Conservation (phyloP, 2,888 invertebrate species). For the Microctonus aethiopoides region DNA sequence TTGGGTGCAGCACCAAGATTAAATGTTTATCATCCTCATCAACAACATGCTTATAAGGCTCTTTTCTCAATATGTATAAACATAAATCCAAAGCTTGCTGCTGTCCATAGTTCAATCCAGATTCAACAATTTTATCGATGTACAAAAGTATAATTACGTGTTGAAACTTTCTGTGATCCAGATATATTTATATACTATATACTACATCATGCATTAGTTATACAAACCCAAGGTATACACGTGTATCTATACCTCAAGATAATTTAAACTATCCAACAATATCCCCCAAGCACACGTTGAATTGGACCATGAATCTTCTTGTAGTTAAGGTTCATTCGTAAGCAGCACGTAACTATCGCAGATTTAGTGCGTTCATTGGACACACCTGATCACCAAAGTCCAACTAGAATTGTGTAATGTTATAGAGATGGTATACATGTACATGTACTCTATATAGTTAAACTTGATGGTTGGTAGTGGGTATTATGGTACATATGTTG, state of each 20-base stretch:
- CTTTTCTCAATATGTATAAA: slow-evolving; percentile 7
- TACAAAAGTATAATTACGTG: slow-evolving; percentile 7
- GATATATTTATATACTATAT: slow-evolving; percentile 15
- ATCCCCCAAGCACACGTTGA: slow-evolving; percentile 52
- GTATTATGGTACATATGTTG: neutral
- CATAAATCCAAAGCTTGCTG: slow-evolving; percentile 1
- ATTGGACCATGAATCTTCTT: slow-evolving; percentile 59
- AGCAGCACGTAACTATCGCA: slow-evolving; percentile 55
- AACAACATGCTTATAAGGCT: slow-evolving; percentile 29
- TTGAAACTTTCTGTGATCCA: neutral
- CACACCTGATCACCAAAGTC: slow-evolving; percentile 52
- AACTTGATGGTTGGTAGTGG: neutral
- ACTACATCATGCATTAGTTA: slow-evolving; percentile 49
- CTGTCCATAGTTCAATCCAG: slow-evolving; percentile 34
- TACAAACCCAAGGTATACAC: slow-evolving; percentile 51
- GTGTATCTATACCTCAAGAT: slow-evolving; percentile 41
- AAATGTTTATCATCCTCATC: slow-evolving; percentile 33
- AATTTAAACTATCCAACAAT: slow-evolving; percentile 51
- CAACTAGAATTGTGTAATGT: slow-evolving; percentile 21
- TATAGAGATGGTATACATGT: neutral
- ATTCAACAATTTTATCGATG: slow-evolving; percentile 25
- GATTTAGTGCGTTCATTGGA: slow-evolving; percentile 57
- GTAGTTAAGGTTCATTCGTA: slow-evolving; percentile 52
- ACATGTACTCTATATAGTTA: neutral
- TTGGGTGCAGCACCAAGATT: slow-evolving; percentile 28